Base-by-base conservation (phyloP, 2,797 vertebrate species). In the Cheirogaleus major region DNA sequence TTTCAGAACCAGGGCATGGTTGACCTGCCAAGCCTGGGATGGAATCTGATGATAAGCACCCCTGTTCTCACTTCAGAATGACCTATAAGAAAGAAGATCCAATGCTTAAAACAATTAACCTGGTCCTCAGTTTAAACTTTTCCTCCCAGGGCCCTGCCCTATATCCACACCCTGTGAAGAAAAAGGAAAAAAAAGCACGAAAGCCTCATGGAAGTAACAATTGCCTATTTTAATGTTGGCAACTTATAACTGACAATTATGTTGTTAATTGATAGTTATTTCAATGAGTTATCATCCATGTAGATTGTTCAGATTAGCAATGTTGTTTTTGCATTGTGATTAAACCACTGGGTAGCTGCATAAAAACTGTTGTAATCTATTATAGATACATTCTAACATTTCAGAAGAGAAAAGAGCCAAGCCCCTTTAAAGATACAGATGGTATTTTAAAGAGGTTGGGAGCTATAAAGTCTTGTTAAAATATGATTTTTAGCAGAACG, bases 261-360 rank as follows among this genome's bases (percentile, higher is more conserved):
- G 93, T 61, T 94, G 97, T 96, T 97, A 95, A 97, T 93, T 97
- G 95, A 94, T 88, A 96, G 96, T 93, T 97, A 95, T 94, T 96
- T 94, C 95, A 95, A 67, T 94, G 96, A 93, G 91, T 97, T 97
- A 89, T 94, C 96, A 83, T 93, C 83, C 83, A 15, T 85, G 86
- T 91, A 95, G 95, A 97, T 96, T 96, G 89, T 97, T 93, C 96
- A 61, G 96, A 97, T 98, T 97, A 97, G 91, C 91, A 55, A 88
- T 79, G 93, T 91, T 97, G 82, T 55, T 95, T 95, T 59, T 92
- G 94, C 93, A 95, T 87, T 92, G 94, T 97, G 96, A 97, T 95
- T 95, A 95, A 95, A 91, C 75, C 79, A 65, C 89, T 59, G 86
- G 92, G 91, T 81, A 50, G 82, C 67, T 55, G 91, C 89, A 89